Percentiles rank a stretch among this genome's conserved stretches.
phyloP scores from a whole-genome alignment of 2,797 vertebrate genomes.

The Apogon hyalosoma region DNA sequence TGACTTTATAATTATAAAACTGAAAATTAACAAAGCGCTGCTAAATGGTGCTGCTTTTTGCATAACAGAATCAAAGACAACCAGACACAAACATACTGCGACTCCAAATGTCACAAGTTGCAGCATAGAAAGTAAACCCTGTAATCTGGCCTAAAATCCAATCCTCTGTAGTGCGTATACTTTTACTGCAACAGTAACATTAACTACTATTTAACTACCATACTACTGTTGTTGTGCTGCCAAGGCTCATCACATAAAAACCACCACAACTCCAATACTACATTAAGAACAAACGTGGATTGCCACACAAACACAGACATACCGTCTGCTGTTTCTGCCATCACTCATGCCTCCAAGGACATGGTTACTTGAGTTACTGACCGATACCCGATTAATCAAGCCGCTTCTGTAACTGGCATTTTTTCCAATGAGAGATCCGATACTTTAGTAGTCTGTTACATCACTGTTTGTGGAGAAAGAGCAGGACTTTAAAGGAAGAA shows the following conservation, averaged over 20 bases:
- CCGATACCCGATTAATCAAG: conserved; percentile 62
- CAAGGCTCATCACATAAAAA: conserved; percentile 58
- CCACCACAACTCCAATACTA: conserved; percentile 23
- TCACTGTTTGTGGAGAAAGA: conserved; percentile 28
- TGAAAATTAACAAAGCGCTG: too few relatives aligned
- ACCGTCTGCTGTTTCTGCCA: conserved; percentile 55
- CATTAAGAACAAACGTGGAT: conserved; percentile 52
- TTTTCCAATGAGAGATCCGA: conserved; percentile 45
- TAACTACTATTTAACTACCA: conserved; percentile 49
- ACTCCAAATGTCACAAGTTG: not conserved
- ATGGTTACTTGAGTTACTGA: conserved; percentile 54
- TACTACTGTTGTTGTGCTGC: conserved; percentile 26
- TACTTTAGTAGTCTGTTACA: conserved; percentile 25
- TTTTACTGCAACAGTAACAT: conserved; percentile 30
- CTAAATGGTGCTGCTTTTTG: too few relatives aligned
- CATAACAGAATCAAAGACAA: not conserved
- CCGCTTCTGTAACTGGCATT: conserved; percentile 41
- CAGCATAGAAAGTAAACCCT: conserved; percentile 11
- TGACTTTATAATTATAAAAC: too few relatives aligned
- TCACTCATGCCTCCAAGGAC: conserved; percentile 57
- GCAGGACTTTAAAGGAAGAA: conserved; percentile 21
- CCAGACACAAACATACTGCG: not conserved
- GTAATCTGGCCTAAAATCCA: conserved; percentile 9
- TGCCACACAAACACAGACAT: conserved; percentile 68
- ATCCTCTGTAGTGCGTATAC: conserved; percentile 2